phyloP scores from a whole-genome alignment of 2,888 invertebrate genomes.

The Athalia circularis region DNA sequence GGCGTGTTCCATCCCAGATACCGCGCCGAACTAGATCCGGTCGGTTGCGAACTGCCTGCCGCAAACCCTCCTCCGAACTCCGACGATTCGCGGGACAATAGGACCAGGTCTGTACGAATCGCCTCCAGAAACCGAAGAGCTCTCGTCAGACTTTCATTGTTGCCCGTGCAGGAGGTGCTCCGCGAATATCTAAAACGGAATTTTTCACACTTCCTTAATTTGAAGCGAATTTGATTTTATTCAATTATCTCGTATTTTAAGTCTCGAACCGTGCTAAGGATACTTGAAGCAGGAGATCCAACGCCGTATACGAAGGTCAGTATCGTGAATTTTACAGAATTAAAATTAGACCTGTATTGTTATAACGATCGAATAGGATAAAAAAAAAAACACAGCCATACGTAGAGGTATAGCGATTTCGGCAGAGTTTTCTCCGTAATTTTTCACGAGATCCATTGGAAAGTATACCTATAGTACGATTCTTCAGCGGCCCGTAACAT shows the following conservation, averaged over 20 bases:
- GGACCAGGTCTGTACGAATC: slow-evolving; percentile 26
- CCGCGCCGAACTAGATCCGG: slow-evolving; percentile 62
- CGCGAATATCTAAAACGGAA: slow-evolving; percentile 19
- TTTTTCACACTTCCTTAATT: not conserved
- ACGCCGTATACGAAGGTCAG: not conserved
- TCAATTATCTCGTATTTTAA: not conserved
- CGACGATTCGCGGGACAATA: slow-evolving; percentile 18
- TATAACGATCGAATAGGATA: not conserved
- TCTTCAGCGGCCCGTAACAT: not conserved
- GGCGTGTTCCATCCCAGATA: slow-evolving; percentile 59
- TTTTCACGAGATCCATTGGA: not conserved
- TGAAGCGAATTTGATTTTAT: not conserved
- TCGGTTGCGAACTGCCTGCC: slow-evolving; percentile 33
- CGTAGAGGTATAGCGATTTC: not conserved
- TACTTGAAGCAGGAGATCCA: not conserved
- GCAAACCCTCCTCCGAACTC: slow-evolving; percentile 19
- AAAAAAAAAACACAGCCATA: not conserved
- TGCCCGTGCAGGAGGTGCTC: not conserved
- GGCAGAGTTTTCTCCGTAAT: not conserved
- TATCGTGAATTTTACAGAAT: not conserved
- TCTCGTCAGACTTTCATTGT: slow-evolving; percentile 36
- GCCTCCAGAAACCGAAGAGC: slow-evolving; percentile 1
- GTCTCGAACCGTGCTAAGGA: no score
- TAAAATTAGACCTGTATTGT: not conserved
- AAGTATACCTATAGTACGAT: slow-evolving; percentile 1